These are phyloP conservation scores for Gallirallus australis DNA, from an alignment of 2,797 vertebrate genomes.

Conservation along the genomic window DNA sequence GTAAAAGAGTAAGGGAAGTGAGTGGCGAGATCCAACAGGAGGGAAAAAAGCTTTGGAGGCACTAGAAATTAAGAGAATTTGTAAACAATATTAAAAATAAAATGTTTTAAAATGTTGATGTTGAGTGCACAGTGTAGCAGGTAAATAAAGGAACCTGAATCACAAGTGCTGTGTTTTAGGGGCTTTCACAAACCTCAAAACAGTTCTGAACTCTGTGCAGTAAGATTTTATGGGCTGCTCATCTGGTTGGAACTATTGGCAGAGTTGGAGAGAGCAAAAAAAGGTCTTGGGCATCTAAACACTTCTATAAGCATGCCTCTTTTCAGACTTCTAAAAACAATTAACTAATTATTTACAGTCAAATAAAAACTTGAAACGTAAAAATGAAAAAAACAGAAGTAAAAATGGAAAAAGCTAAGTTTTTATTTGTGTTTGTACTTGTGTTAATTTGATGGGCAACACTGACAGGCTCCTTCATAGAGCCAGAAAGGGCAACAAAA, in stretches of 20 bases:
- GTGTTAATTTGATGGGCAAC: neutral
- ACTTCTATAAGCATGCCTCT: neutral
- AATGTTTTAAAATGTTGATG: neutral
- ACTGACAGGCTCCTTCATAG: neutral
- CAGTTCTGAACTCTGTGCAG: neutral
- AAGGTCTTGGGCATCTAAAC: neutral
- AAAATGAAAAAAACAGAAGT: neutral
- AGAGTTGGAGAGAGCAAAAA: neutral
- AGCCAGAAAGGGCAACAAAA: neutral
- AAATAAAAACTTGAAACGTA: neutral
- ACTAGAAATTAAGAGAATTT: neutral
- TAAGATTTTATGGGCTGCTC: neutral
- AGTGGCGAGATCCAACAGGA: neutral
- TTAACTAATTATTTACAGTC: neutral
- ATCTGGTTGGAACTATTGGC: neutral
- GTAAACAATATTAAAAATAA: neutral
- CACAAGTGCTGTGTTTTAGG: accelerated
- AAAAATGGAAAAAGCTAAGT: neutral
- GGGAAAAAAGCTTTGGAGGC: neutral
- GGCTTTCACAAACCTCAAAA: neutral
- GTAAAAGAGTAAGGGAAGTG: neutral
- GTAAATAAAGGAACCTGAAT: neutral
- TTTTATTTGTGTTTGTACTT: neutral
- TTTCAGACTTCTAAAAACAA: neutral
- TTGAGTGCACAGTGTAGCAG: neutral